Base-by-base conservation (phyloP, 2,888 invertebrate genomes). In the Conops quadrifasciatus region DNA sequence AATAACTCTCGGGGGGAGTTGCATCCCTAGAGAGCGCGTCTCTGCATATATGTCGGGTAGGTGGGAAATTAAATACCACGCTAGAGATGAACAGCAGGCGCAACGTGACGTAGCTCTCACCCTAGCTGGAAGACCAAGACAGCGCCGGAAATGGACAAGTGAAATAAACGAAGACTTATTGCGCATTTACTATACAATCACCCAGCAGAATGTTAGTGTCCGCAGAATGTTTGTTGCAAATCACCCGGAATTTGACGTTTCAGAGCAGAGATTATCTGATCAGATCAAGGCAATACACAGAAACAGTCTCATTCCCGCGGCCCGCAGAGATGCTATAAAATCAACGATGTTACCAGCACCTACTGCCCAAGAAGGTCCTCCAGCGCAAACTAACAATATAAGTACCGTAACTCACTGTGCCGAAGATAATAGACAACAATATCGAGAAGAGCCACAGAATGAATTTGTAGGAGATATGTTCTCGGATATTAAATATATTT, bases 31-130 rank as follows among this genome's bases (percentile, higher is more conserved):
- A n/a, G n/a, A n/a, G n/a, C n/a, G n/a, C n/a, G n/a, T n/a, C 43
- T 43, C 43, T 5, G 43, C 13, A 43, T 5, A 43, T 43, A 49
- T 90, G 81, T 45, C 13, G 45, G 67, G 51, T 15, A 56, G 26
- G 3, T 43, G 53, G 16, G n/a, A 16, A 64, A 62, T 49, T 56
- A 51, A 59, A 64, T 71, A 68, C 63, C 63, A 68, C 67, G 47
- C 67, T 64, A 30, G 28, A 66, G 47, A 64, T 73, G 73, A 73
- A 63, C 67, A 67, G 70, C 71, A 67, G 16, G 70, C 73, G 68
- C 71, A 67, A 24, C 28, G 67, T 21, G 72, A 72, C 64, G 72
- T 47, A 72, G 68, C 72, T 65, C 65, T 69, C 72, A 70, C 65
- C 21, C 59, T 59, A 43, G 65, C 71, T 71, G 66, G 71, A 15